Conservation (phyloP, 2,113 vertebrate genomes). For the Cyprinodon brontotheroides region DNA sequence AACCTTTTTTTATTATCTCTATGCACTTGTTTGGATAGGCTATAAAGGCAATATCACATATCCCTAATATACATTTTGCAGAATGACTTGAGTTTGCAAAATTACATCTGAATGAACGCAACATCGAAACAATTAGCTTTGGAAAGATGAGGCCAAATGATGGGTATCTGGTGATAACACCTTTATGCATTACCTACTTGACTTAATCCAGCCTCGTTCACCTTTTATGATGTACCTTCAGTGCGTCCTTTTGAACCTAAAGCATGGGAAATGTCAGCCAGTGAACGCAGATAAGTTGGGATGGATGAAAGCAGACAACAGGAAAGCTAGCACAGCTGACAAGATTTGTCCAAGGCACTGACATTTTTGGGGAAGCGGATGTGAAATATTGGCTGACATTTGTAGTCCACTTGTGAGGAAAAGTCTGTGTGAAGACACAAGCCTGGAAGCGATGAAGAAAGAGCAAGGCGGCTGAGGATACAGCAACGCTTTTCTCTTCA, state of each 20-base stretch:
- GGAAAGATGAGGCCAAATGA: not conserved
- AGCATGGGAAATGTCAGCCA: constrained; percentile 60
- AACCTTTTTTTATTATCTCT: no score
- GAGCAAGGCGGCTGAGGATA: constrained; percentile 22
- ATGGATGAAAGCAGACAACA: constrained; percentile 29
- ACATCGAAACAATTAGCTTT: not conserved
- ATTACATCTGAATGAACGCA: not conserved
- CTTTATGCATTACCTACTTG: constrained; percentile 1
- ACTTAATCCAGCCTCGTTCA: not conserved
- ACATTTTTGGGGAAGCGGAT: constrained; percentile 69
- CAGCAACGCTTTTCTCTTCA: constrained; percentile 23
- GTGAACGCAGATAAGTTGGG: constrained; percentile 43
- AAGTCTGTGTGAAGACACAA: constrained; percentile 4
- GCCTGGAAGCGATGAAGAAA: constrained; percentile 38
- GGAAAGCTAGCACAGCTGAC: constrained; percentile 35
- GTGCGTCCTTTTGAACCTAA: constrained; percentile 32
- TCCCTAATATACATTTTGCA: not conserved
- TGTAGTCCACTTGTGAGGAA: constrained; percentile 32
- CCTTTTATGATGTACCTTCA: constrained; percentile 40
- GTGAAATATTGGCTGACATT: constrained; percentile 73
- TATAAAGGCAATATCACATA: no score
- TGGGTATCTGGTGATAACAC: not conserved
- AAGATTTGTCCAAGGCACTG: constrained; percentile 59
- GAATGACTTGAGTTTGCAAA: not conserved
- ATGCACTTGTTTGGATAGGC: no score